phyloP scores from a whole-genome alignment of 2,888 invertebrate genomes.

The Euspilapteryx auroguttella region DNA sequence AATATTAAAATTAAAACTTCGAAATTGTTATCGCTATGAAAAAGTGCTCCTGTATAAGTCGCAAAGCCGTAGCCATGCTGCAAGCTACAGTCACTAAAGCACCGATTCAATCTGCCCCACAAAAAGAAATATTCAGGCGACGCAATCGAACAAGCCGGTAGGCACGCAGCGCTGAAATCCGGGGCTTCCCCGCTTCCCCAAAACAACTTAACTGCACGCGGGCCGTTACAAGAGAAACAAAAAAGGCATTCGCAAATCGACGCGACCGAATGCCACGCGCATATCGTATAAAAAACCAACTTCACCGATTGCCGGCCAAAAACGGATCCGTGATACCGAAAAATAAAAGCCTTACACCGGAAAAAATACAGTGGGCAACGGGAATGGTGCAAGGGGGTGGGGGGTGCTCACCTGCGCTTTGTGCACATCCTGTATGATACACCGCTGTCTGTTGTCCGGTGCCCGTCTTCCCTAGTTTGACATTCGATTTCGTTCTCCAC shows the following conservation, averaged over 20 bases:
- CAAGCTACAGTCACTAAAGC: slow-evolving; percentile 54
- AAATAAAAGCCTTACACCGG: slow-evolving; percentile 53
- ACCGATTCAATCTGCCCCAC: slow-evolving; percentile 48
- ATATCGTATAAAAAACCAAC: slow-evolving; percentile 53
- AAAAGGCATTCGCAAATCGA: slow-evolving; percentile 45
- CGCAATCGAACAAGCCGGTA: slow-evolving; percentile 53
- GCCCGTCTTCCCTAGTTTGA: too few species aligned
- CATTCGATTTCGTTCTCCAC: too few species aligned
- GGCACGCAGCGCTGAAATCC: slow-evolving; percentile 43
- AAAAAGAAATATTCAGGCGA: slow-evolving; percentile 27
- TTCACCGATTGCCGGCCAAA: slow-evolving; percentile 51
- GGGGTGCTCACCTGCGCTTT: slow-evolving; percentile 9
- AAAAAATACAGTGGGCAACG: slow-evolving; percentile 41
- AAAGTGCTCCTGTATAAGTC: slow-evolving; percentile 2
- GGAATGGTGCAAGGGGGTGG: slow-evolving; percentile 17
- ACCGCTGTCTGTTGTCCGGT: too few species aligned
- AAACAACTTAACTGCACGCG: slow-evolving; percentile 48
- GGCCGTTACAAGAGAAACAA: slow-evolving; percentile 39
- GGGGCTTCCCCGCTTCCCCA: slow-evolving; percentile 40
- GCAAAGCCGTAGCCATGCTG: slow-evolving; percentile 26
- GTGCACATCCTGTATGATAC: too few species aligned
- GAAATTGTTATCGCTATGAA: too few species aligned
- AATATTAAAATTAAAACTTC: too few species aligned
- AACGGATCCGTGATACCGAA: slow-evolving; percentile 58
- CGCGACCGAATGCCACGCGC: slow-evolving; percentile 23